Evolutionary conservation across 2,113 vertebrate species (phyloP).

Genomic region (Nibea coibor): DNA sequence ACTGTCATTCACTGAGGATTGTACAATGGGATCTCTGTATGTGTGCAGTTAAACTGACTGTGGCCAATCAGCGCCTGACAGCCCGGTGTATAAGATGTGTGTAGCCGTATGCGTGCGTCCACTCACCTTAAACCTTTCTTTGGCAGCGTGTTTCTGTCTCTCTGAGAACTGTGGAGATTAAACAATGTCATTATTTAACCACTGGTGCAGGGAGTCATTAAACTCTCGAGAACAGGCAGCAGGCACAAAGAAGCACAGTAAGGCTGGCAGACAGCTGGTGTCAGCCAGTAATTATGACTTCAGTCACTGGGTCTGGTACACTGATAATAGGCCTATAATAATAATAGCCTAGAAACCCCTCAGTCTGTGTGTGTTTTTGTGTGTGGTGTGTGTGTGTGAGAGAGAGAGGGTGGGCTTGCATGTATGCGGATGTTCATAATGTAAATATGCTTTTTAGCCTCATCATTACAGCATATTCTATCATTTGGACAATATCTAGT

Average conservation of each 20-base stretch:
- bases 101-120: constrained; percentile 1
- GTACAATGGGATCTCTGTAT: constrained; percentile 15
- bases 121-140: constrained; percentile 95
- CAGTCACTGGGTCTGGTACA: constrained; percentile 31
- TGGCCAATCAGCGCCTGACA: constrained; percentile 11
- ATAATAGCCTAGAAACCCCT: constrained; percentile 43
- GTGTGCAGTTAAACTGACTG: constrained; percentile 3
- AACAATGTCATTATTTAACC: constrained; percentile 75
- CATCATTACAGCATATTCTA: not conserved
- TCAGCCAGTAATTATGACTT: constrained; percentile 72
- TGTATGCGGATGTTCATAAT: not conserved
- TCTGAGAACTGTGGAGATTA: constrained; percentile 86
- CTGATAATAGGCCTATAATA: constrained; percentile 66
- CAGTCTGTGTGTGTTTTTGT: constrained; percentile 3
- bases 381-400: not conserved
- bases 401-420: no score
- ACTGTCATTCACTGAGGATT: constrained; percentile 7
- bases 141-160: constrained; percentile 93
- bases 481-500: not conserved
- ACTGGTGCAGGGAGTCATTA: constrained; percentile 62
- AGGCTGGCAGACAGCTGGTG: constrained; percentile 57
- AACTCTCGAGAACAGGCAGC: constrained; percentile 48
- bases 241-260: constrained; percentile 62
- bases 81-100: not conserved
- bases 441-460: not conserved